Conservation (phyloP, 2,113 vertebrate species). For the Nestor notabilis region DNA sequence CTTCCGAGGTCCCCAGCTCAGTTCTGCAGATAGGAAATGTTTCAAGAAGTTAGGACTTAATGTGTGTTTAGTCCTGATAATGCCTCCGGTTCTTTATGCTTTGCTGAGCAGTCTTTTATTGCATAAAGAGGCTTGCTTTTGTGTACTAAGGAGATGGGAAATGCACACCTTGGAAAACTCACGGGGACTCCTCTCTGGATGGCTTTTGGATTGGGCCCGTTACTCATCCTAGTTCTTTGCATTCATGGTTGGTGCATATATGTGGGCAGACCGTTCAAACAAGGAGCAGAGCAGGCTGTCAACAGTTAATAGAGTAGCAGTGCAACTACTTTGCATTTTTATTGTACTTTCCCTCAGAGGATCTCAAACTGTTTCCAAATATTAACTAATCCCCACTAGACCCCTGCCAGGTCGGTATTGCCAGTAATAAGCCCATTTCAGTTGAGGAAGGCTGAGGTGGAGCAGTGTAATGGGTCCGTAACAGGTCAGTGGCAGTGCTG, state of each 20-base stretch:
- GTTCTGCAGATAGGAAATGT: background rate
- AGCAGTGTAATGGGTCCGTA: background rate
- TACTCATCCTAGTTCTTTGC: background rate
- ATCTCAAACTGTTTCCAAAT: slow-evolving; percentile 47
- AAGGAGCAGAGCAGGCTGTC: slow-evolving; percentile 5
- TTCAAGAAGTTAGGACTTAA: background rate
- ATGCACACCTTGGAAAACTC: background rate
- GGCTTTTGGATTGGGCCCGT: background rate
- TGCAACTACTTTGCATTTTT: slow-evolving; percentile 53
- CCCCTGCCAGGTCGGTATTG: slow-evolving; percentile 15
- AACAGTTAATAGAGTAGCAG: slow-evolving; percentile 32
- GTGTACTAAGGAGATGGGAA: background rate
- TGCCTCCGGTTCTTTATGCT: background rate
- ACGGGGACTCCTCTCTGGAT: background rate
- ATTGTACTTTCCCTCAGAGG: slow-evolving; percentile 53
- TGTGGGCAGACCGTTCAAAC: background rate
- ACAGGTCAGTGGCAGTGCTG: slow-evolving; percentile 14
- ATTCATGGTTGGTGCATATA: background rate
- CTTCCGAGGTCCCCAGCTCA: background rate
- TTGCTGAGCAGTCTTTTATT: background rate
- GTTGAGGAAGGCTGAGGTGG: slow-evolving; percentile 25
- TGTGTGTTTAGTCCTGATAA: background rate
- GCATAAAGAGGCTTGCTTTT: background rate
- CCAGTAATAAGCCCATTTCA: slow-evolving; percentile 46
- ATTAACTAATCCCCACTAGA: slow-evolving; percentile 45